Evolutionary conservation across 2,888 invertebrate genomes (phyloP).

Genomic region (Diplolepis rosae): DNA sequence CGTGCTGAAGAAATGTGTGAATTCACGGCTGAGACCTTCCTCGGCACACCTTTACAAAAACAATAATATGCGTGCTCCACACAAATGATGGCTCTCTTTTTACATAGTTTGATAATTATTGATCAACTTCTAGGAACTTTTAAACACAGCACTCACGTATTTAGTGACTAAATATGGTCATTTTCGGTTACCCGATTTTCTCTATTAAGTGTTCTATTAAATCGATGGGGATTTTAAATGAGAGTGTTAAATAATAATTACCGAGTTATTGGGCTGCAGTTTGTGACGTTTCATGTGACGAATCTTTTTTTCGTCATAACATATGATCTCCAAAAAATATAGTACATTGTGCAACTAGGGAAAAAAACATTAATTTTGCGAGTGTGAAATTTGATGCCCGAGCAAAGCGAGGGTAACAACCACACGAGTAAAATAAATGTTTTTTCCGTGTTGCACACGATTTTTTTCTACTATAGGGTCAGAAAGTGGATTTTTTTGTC

Average conservation of each 20-base stretch:
- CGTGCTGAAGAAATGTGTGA: constrained; percentile 20
- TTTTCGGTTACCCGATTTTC: neutral
- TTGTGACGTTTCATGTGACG: no score
- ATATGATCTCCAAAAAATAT: no score
- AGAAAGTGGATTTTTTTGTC: no score
- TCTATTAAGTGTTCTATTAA: neutral
- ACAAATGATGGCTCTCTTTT: neutral
- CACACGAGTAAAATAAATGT: no score
- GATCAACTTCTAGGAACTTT: neutral
- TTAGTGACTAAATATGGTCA: neutral
- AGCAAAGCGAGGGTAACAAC: no score
- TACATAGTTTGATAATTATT: constrained; percentile 1
- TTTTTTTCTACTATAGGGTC: no score
- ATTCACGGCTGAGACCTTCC: constrained; percentile 1
- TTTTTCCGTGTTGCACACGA: no score
- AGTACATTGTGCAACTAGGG: no score
- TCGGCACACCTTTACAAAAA: neutral
- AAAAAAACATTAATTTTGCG: no score
- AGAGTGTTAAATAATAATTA: neutral
- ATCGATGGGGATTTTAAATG: neutral
- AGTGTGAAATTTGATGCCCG: no score
- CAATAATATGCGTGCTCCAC: neutral
- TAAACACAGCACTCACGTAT: neutral
- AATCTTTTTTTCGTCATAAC: no score
- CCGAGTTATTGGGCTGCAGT: no score